Base-by-base conservation (phyloP, 1,140 invertebrate genomes). In the Temnothorax longispinosus region DNA sequence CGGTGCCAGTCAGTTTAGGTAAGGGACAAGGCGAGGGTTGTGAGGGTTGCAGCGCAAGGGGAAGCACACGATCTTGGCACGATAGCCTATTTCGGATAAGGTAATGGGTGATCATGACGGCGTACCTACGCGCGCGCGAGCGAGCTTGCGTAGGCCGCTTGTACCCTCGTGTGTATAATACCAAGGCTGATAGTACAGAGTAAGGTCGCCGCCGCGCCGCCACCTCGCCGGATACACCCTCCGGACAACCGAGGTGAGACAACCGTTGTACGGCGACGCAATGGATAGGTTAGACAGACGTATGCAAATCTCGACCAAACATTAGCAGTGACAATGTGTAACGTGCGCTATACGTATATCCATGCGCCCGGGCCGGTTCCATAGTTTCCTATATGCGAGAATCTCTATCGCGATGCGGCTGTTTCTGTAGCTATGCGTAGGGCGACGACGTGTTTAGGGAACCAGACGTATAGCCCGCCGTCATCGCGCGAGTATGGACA, bases 291-390 rank as follows among this genome's bases (percentile, higher is more conserved):
- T 82, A 90, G 92, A 93, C 93, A 94, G 94, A 94, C 94, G 91
- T 94, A 95, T 95, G 94, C 94, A 95, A 95, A 95, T 95, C 91
- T 91, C 93, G 90, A 75, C 85, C 91, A 95, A 95, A 95, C 94
- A 95, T 93, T 92, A 92, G 88, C 88, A 91, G 87, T 91, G 90
- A 93, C 92, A 91, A 90, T 92, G 92, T 92, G 92, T 92, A 91
- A 89, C 81, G 71, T 86, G 86, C 88, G 86, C 87, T 89, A 76
- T 86, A 90, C 41, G 64, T 67, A 69, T 64, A 69, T 69, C 65
- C 44, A 13, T 50, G 65, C 5, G 65, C 65, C 41, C 44, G 44
- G 65, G 38, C 41, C 54, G 60, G 52, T 75, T 81, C 78, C 71
- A 84, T 84, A 84, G 80, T 75, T 84, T 74, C 80, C 80, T 84